Evolutionary conservation across 2,113 vertebrate species (phyloP), one percentile per base, ranked within the genome.

Genomic region (Gila orcuttii): DNA sequence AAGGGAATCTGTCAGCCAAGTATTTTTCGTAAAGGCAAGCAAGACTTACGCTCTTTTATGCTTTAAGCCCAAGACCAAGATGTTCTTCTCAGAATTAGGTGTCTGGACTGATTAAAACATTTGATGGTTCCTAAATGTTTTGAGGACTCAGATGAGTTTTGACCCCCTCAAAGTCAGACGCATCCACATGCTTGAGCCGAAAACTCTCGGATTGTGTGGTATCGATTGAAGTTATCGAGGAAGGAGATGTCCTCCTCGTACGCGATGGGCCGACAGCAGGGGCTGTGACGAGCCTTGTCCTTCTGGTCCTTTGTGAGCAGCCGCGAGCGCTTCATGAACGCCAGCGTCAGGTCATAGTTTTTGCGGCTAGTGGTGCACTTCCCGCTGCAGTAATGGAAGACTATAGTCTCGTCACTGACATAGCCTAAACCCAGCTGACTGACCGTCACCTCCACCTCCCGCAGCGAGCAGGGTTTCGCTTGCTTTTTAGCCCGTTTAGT

Each of bases 351-450:
- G 93, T 97, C 96, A n/a, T 97, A 96, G 92, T 95, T 94, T 45
- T 94, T 93, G 21, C 94, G 86, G 3, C 94, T 92, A 0, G 93
- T 85, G 6, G 94, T 93, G 79, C 96, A 97, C 0, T 92, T 95
- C 69, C 96, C 96, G 23, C 95, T 96, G 94, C 96, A 97, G 93
- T 97, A 97, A 69, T 95, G 94, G 90, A 97, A 97, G n/a, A 95
- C 92, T 19, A 97, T 91, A 0, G 92, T 96, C 92, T 97, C 96
- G 0, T 97, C 96, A 0, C 96, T 96, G n/a, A 93, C 42, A 57
- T 96, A 96, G 86, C 96, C 96, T 86, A 97, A 89, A 6, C 95
- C 96, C 86, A 97, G 86, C 60, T 89, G 83, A 80, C 95, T 96
- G 88, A 96, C 93, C 15, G 94, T 95, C 89, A 96, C 94, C 88